Evolutionary conservation across 1,140 invertebrate genomes (phyloP), one percentile per base, ranked within the genome.

Genomic region (Micrasema longulum): DNA sequence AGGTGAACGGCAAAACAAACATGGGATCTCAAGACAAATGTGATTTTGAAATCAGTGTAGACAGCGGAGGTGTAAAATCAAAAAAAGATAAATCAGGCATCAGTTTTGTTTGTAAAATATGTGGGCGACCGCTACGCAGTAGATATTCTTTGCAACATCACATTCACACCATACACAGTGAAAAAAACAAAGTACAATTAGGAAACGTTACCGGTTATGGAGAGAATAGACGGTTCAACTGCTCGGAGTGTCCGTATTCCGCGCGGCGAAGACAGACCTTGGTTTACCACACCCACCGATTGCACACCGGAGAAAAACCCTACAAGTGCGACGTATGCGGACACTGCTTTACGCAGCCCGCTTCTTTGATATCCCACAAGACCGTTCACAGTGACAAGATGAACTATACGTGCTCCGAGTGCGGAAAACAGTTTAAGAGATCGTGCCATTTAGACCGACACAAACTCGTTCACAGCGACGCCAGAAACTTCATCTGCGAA

Each of bases 381-480:
- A 84, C 82, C 72, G 87, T 79, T 35, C 87, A 89, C 64, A 84
- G 81, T 63, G 77, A 77, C 45, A 73, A 73, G 26, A 82, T 78
- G 47, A 81, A 84, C 55, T 89, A 84, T 74, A 89, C 85, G 31
- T 91, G 90, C 78, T 79, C 85, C 22, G 72, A 85, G 38, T 90
- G 89, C 80, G 87, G 88, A 11, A 88, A 89, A 77, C 86, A 87
- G 78, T 90, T 89, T 79, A 87, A 89, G 75, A 80, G 80, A 77
- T 79, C 80, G 20, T 80, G 80, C 62, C 77, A 81, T 50, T 77
- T 84, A 20, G 83, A 84, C 72, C 80, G 79, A 20, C 83, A 85
- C 71, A 73, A 79, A 22, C 69, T 77, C 47, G 84, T 85, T 6
- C 84, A 85, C 79, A 77, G 79, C 73, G 76, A 26, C 72, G 80